These are phyloP conservation scores for Erinaceus europaeus DNA, from an alignment of 2,113 vertebrate genomes.

Conservation along the genomic window DNA sequence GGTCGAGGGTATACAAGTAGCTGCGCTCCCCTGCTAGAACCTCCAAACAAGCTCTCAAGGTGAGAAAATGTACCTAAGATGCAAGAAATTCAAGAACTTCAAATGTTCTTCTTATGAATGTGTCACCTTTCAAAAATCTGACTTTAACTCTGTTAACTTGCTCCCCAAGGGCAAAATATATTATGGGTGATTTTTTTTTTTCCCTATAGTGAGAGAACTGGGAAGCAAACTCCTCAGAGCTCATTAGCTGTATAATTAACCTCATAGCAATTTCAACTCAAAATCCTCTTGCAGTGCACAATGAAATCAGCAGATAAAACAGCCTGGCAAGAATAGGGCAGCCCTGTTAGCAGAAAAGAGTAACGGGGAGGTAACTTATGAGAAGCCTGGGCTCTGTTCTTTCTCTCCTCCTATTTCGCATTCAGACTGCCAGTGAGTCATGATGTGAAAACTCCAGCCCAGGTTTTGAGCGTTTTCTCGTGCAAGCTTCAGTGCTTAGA, in stretches of 20 bases:
- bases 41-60: no score
- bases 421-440: not conserved
- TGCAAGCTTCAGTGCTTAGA: not conserved
- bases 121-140: constrained; percentile 16
- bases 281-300: not conserved
- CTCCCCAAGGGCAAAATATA: not conserved
- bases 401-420: not conserved
- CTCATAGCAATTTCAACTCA: constrained; percentile 22
- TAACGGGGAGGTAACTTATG: not conserved
- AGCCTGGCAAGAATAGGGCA: not conserved
- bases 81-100: not conserved
- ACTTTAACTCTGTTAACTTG: not conserved
- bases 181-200: not conserved
- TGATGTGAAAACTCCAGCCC: not conserved
- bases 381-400: not conserved
- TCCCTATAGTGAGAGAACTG: not conserved
- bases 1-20: no score
- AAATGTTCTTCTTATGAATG: not conserved
- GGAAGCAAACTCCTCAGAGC: constrained; percentile 27
- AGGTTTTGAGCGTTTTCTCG: not conserved
- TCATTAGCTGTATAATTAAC: constrained; percentile 50
- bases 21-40: no score
- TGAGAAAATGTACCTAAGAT: no score
- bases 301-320: not conserved
- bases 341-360: not conserved